phyloP scores from a whole-genome alignment of 1,140 invertebrate species.

The Neodiprion pinetum region DNA sequence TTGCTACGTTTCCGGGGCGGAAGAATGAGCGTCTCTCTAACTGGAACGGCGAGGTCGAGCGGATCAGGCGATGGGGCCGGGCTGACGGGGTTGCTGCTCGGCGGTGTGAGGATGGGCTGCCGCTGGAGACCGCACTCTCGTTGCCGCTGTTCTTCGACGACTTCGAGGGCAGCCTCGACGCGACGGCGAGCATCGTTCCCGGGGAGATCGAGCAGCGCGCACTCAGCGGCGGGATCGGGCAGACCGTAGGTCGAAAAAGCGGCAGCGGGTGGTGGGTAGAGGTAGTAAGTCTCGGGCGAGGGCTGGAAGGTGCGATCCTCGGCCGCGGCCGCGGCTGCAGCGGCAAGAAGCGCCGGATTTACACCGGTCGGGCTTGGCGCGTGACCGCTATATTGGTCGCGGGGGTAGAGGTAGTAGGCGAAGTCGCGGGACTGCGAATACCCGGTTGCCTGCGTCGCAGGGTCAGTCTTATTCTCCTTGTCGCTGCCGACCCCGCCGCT shows the following conservation, averaged over 20 bases:
- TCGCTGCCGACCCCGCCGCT: constrained; percentile 34
- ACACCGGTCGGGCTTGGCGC: constrained; percentile 31
- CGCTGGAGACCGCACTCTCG: constrained; percentile 39
- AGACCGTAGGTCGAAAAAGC: constrained; percentile 36
- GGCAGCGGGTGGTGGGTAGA: constrained; percentile 40
- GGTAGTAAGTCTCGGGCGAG: constrained; percentile 35
- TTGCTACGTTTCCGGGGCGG: constrained; percentile 80
- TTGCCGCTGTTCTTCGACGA: constrained; percentile 57
- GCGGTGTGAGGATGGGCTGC: constrained; percentile 68
- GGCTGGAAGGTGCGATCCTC: constrained; percentile 45
- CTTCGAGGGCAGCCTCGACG: constrained; percentile 73
- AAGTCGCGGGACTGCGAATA: constrained; percentile 39
- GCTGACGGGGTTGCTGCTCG: constrained; percentile 68
- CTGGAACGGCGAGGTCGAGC: constrained; percentile 59
- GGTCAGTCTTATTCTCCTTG: constrained; percentile 58
- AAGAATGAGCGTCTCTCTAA: constrained; percentile 71
- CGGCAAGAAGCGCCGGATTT: constrained; percentile 62
- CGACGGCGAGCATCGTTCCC: constrained; percentile 73
- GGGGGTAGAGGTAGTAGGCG: constrained; percentile 48
- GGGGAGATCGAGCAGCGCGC: constrained; percentile 50
- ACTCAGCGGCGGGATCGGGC: constrained; percentile 35
- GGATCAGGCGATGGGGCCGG: constrained; percentile 68
- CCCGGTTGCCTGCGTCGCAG: constrained; percentile 25
- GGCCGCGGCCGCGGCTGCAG: constrained; percentile 48
- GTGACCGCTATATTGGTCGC: constrained; percentile 28